Base-by-base conservation (phyloP, 1,140 invertebrate genomes). In the Sarcophaga bullata region DNA sequence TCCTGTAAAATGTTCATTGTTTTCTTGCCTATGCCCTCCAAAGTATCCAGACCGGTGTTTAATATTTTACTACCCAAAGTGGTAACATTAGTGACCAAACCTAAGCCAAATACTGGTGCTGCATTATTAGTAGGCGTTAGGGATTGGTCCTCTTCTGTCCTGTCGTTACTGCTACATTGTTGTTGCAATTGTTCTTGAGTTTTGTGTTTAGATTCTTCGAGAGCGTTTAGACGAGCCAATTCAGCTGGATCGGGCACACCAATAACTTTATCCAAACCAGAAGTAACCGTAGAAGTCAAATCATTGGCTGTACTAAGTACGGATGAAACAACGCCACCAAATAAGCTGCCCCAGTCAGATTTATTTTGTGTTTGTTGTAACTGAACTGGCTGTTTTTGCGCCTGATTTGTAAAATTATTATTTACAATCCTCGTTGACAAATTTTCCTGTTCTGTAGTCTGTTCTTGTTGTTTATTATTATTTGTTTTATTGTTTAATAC, bases 1-100 rank as follows among this genome's bases (percentile, higher is more conserved):
- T 97, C 96, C 90, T 97, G 96, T 3, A 98, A 90, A 5, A 97
- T 96, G 88, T 96, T 95, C 94, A 98, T 97, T 0, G 97, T 98
- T 88, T 98, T 98, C 86, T 97, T 97, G 0, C 97, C 97, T 85
- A 98, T 96, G 0, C 94, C 94, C 90, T 98, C 97, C 80, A 98
- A 90, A 0, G 97, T 97, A 89, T 97, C 96, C 25, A 98, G 91
- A 75, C 97, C 95, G 48, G 96, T 95, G 17, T 93, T 92, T 82
- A 98, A 93, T 1, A 98, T 94, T 92, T 95, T 95, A 50, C 92
- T 94, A n/a, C 96, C 94, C 62, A 95, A 90, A 7, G 91, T 92
- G 11, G 93, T 92, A 6, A 94, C 93, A 82, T 93, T 93, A n/a
- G 93, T 93, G 9, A 95, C 91, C 13, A 95, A 88, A 90, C 92